Evolutionary conservation across 2,888 invertebrate genomes (phyloP), one percentile per base, ranked within the genome.

Genomic region (Tethea ocularis): DNA sequence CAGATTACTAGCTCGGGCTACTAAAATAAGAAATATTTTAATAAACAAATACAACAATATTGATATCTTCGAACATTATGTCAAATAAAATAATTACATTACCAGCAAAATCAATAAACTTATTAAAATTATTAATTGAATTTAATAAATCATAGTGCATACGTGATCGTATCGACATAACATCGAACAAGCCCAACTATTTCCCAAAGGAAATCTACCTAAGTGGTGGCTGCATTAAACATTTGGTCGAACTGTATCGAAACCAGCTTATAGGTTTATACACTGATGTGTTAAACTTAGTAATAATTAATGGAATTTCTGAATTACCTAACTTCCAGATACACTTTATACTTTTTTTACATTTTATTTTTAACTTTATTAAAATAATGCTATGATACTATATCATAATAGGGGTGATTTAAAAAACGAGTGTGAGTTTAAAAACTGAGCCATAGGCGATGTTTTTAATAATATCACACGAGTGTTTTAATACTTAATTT

Each of bases 201-300:
- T 29, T 56, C 56, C 56, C 56, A 29, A 13, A 56, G 56, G 56
- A 56, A 56, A 56, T 56, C 15, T 11, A 46, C 46, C 56, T 57
- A 54, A 60, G 60, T 60, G 57, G 24, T 53, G 46, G 26, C 41
- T 20, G 56, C 15, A 52, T 56, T 54, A 60, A 51, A 24, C n/a
- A 46, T 51, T 17, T 15, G 46, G 7, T 20, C 8, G 26, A 15
- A 26, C 56, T 29, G 17, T 53, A 53, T 33, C 29, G 29, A 13
- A 53, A 29, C 10, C 29, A 33, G 15, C 23, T 33, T 3, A n/a
- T 52, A 52, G 7, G 15, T n/a, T n/a, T 17, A 17, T 26, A 52
- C 3, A 26, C 26, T 52, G 24, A 52, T 52, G 24, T 52, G 23
- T 52, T 15, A 24, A 23, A 8, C 20, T 46, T 10, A 20, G 3